Conservation (phyloP, 92 coral and sea anemone species). For the Virgularia gustaviana region DNA sequence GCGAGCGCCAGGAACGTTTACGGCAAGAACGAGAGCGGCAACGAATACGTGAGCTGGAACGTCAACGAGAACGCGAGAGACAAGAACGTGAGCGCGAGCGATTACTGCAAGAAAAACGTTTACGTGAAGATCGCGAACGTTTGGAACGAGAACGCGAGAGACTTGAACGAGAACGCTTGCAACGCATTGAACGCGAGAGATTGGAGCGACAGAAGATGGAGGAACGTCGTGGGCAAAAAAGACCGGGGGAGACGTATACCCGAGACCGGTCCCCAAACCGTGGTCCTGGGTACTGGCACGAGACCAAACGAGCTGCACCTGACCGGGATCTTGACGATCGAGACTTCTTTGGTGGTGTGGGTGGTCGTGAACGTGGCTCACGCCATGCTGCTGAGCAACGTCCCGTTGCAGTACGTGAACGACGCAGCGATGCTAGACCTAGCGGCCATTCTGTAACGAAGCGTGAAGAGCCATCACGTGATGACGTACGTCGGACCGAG, state of each 20-base stretch:
- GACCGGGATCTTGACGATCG: conserved; percentile 61
- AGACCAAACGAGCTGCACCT: conserved; percentile 81
- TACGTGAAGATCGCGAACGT: conserved; percentile 89
- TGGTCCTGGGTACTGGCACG: conserved; percentile 93
- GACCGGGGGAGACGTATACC: conserved; percentile 71
- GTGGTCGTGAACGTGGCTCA: conserved; percentile 53
- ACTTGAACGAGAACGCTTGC: conserved; percentile 77
- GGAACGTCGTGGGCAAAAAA: conserved; percentile 74
- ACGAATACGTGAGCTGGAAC: conserved; percentile 79
- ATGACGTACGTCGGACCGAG: conserved; percentile 76
- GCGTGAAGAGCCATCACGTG: conserved; percentile 56
- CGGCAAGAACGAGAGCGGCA: conserved; percentile 86
- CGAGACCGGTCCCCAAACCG: conserved; percentile 64
- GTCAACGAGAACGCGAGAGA: conserved; percentile 67
- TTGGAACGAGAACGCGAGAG: conserved; percentile 77
- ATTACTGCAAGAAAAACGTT: conserved; percentile 78
- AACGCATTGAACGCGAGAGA: conserved; percentile 76
- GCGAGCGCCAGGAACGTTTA: conserved; percentile 88
- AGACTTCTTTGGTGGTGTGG: conserved; percentile 71
- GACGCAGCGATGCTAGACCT: conserved; percentile 58
- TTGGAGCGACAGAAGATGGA: conserved; percentile 73
- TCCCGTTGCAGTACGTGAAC: conserved; percentile 50
- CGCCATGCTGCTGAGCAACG: conserved; percentile 24
- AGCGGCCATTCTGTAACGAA: conserved; percentile 12
- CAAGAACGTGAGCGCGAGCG: conserved; percentile 63